Evolutionary conservation across 2,113 vertebrate species (phyloP).

Genomic region (Meriones unguiculatus): DNA sequence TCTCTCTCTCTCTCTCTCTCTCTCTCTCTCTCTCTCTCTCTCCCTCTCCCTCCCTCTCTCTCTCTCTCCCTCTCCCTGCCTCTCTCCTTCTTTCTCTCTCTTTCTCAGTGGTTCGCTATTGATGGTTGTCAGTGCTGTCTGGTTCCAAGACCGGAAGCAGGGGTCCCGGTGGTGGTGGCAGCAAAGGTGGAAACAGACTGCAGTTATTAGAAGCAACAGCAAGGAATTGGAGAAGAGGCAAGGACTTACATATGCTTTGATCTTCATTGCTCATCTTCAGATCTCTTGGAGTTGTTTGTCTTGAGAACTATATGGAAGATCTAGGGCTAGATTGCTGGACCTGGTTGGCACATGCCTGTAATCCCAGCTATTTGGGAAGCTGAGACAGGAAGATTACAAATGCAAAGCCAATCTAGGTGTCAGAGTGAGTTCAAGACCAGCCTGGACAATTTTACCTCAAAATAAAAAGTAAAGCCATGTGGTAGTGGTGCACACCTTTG

Average conservation of each 20-base stretch:
- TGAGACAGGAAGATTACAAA: background rate
- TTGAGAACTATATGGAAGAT: background rate
- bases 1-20: background rate
- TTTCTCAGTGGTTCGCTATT: background rate
- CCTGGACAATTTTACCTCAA: background rate
- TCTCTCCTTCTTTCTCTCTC: background rate
- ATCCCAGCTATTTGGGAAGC: background rate
- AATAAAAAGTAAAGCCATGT: background rate
- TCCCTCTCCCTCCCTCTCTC: accelerated
- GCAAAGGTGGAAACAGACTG: too few species aligned
- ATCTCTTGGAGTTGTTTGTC: background rate
- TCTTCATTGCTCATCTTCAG: constrained; percentile 31
- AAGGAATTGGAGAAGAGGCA: background rate
- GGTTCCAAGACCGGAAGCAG: background rate
- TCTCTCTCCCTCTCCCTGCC: too few species aligned
- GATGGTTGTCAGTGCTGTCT: background rate
- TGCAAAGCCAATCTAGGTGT: too few species aligned
- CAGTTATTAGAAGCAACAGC: background rate
- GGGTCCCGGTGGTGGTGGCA: background rate
- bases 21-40: accelerated
- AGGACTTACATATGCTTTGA: background rate
- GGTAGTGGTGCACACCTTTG: background rate
- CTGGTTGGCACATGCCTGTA: too few species aligned
- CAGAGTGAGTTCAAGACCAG: background rate
- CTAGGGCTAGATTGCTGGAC: background rate